Base-by-base conservation (phyloP, 2,888 invertebrate species). In the Mystacides longicornis region DNA sequence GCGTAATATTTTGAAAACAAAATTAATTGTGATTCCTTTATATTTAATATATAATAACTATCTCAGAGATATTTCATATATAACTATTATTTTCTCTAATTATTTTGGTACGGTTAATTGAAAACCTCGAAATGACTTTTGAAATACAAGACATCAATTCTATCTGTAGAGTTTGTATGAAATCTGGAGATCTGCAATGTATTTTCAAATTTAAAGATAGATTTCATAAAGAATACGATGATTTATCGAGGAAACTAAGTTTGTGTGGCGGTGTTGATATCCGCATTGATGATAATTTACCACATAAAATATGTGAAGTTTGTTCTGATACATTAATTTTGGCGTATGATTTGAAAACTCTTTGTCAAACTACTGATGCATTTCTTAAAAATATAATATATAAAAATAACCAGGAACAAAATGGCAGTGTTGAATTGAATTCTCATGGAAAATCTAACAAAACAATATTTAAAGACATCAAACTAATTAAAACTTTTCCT, bases 161-260 rank as follows among this genome's bases (percentile, higher is more conserved):
- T 19, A 23, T 54, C 2, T 54, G 54, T 23, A 31, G 54, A 19
- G 37, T 54, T 43, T 54, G 54, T 33, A 14, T 54, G 16, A 49
- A 27, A 22, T 49, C 19, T 31, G 54, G 42, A 11, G 49, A 23
- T 9, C 18, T 54, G 19, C 54, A 54, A 23, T 54, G 42, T 2
- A 48, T 54, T 2, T 54, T 20, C 14, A 23, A 20, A n/a, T 48
- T 48, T 23, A 2, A 23, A 23, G 48, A 48, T n/a, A 45, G 20
- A 45, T 45, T 3, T 19, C 18, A 19, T 7, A 11, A 9, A 3
- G 11, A 45, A 21, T 45, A 21, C 20, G 20, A 45, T 19, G 45
- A 45, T 21, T 7, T 45, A 3, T 45, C 45, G 18, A 3, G 3
- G 14, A 45, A 45, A 21, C 19, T 45, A 5, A 45, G 16, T n/a